Base-by-base conservation (phyloP, 1,140 invertebrate genomes). In the Ganaspis sp. region DNA sequence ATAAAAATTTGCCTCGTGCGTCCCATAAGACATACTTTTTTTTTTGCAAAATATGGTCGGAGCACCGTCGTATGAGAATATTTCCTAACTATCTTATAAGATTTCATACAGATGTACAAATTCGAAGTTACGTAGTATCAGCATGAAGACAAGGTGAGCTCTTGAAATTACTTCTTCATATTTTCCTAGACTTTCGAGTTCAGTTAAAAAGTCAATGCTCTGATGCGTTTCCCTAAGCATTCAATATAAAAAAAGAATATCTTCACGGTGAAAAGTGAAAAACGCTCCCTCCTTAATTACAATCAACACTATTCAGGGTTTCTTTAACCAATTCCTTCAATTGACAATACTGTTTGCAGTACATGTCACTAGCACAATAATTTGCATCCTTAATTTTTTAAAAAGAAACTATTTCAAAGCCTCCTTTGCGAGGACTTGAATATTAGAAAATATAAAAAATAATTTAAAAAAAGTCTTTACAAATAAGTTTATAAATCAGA, bases 11-110 rank as follows among this genome's bases (percentile, higher is more conserved):
- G 15, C n/a, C 58, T 64, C 26, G 26, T 64, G 58, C 58, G 15
- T 64, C 26, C 26, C 58, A 64, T 15, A n/a, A n/a, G 26, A n/a
- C 4, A 29, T 64, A 29, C 12, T 29, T 29, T 15, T 29, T 64
- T 29, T 64, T 64, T 64, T 26, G 58, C 21, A 64, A 64, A 64
- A 64, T 64, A 64, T 64, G 58, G 58, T 64, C 58, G 23, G 58
- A 64, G 58, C 58, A 64, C 58, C 58, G 23, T 64, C 23, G 58
- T 64, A 64, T 29, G 58, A 64, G 58, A 64, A 64, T 64, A 34
- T 64, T 64, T 64, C 58, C 58, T 64, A 64, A 64, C 58, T 64
- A 58, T 58, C 21, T 58, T 58, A 64, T 64, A 64, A 64, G 58
- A 29, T 64, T 64, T 64, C 58, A 34, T 64, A 64, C 58, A 64